A percentile compares a stretch with the other conserved stretches of the same genome.
Evolutionary conservation across 2,113 vertebrate genomes (phyloP).

Genomic region (Chrysemys picta): DNA sequence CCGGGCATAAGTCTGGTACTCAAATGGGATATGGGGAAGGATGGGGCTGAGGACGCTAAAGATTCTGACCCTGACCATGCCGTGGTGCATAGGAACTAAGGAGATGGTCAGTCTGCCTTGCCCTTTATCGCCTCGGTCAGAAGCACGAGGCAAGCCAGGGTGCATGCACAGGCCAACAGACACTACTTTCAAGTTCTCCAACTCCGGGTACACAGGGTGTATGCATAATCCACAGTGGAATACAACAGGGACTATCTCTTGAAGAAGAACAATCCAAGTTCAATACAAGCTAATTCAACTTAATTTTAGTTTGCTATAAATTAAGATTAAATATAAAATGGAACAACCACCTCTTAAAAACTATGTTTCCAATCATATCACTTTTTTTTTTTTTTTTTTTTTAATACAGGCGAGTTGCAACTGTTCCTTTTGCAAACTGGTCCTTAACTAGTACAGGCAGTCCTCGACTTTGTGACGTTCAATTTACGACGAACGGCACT

Average conservation of each 20-base stretch:
- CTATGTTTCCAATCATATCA: background rate
- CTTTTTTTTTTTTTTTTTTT: too few relatives aligned
- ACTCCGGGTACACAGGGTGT: background rate
- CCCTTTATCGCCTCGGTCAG: background rate
- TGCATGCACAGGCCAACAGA: background rate
- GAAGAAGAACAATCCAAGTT: background rate
- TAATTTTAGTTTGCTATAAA: background rate
- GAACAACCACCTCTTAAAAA: background rate
- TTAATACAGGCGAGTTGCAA: background rate
- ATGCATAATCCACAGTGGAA: background rate
- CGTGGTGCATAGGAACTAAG: background rate
- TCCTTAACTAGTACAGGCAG: background rate
- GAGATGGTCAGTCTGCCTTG: background rate
- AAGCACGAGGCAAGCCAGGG: background rate
- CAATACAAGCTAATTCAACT: background rate
- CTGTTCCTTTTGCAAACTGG: background rate
- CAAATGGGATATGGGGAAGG: background rate
- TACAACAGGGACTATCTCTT: background rate
- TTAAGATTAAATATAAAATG: background rate
- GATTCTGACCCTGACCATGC: background rate
- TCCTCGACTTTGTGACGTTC: too few relatives aligned
- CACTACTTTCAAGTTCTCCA: background rate
- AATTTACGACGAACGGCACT: too few relatives aligned
- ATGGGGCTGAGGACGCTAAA: background rate
- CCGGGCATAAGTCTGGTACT: background rate